Evolutionary conservation across 2,797 vertebrate genomes (phyloP).

Genomic region (Fistularia commersonii): DNA sequence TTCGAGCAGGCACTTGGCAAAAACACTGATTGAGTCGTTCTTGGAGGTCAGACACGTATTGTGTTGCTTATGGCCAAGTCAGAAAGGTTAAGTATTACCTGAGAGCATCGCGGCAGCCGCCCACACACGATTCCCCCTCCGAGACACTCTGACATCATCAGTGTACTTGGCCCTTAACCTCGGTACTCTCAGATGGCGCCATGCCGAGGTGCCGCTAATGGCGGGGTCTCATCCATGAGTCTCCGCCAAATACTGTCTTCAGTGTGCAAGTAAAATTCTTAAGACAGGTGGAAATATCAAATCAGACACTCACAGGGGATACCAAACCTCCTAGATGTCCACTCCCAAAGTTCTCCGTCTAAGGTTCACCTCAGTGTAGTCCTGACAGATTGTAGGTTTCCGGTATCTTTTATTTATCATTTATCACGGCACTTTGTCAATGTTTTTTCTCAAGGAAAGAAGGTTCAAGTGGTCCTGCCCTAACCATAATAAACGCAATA

Average conservation of each 20-base stretch:
- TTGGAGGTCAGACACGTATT: conserved; percentile 61
- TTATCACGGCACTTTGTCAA: no score
- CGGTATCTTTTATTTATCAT: no score
- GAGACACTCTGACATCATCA: conserved; percentile 61
- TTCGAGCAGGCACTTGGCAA: conserved; percentile 53
- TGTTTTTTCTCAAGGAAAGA: no score
- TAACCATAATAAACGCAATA: no score
- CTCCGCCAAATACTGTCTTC: conserved; percentile 7
- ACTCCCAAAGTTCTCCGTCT: no score
- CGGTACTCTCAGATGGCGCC: conserved; percentile 41
- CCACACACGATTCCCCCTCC: conserved; percentile 39
- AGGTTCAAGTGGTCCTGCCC: no score
- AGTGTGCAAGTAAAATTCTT: neutral
- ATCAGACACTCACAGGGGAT: no score
- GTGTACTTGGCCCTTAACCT: conserved; percentile 52
- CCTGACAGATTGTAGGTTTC: no score
- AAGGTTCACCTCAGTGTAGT: no score
- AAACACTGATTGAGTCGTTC: conserved; percentile 44
- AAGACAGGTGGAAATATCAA: no score
- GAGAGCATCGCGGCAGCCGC: conserved; percentile 53
- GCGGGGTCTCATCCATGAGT: conserved; percentile 15
- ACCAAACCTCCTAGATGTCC: no score
- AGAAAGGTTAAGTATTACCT: conserved; percentile 69
- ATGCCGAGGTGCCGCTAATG: conserved; percentile 16
- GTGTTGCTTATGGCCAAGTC: conserved; percentile 58